These are phyloP conservation scores for Eupithecia subfuscata DNA, from an alignment of 2,888 invertebrate genomes.

Conservation along the genomic window DNA sequence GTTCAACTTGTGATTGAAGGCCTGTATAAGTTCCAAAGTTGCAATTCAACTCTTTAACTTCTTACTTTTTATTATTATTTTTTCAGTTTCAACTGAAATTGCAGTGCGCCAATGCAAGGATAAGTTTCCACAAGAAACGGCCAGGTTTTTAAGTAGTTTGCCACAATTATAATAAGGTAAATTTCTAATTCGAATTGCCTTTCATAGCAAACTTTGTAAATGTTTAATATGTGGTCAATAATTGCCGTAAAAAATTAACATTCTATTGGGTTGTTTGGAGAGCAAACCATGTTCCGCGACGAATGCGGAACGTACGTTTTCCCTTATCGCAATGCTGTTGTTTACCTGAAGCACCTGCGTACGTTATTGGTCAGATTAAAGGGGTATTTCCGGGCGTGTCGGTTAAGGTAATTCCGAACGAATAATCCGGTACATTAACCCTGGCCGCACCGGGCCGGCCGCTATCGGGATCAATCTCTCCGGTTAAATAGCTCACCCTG, in stretches of 20 bases:
- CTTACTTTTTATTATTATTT: too few relatives aligned
- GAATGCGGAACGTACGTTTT: neutral
- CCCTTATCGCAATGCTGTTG: neutral
- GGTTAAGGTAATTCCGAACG: neutral
- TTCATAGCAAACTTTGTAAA: neutral
- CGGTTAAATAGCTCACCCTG: neutral
- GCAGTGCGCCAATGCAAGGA: neutral
- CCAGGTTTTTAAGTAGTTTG: neutral
- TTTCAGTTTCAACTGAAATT: neutral
- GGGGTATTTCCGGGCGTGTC: neutral
- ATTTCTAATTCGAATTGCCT: neutral
- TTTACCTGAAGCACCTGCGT: neutral
- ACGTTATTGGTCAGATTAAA: neutral
- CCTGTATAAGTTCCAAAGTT: too few relatives aligned
- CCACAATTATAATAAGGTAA: neutral
- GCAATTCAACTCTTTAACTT: too few relatives aligned
- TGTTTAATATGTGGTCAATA: neutral
- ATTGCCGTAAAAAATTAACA: neutral
- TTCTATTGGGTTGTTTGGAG: neutral
- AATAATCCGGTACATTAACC: slow-evolving; percentile 14
- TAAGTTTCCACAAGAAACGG: neutral
- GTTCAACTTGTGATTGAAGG: neutral
- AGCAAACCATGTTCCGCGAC: neutral
- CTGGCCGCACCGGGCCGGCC: neutral
- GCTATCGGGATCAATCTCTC: slow-evolving; percentile 5